These are phyloP conservation scores for Leucoraja erinaceus DNA, from an alignment of 2,113 vertebrate genomes.

Conservation along the genomic window DNA sequence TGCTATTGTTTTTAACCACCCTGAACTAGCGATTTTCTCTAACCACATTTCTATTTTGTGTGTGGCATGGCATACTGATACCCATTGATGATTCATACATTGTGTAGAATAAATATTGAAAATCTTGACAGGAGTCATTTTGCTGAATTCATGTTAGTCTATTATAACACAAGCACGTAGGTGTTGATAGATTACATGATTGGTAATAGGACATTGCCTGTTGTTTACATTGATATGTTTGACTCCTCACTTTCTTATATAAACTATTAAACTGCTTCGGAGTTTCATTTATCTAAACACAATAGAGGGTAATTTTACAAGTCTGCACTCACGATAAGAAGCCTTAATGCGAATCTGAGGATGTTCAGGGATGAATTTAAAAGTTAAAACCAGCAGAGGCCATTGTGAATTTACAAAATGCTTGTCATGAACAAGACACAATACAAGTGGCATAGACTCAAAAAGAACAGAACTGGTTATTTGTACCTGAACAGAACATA, in stretches of 20 bases:
- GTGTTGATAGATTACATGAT: neutral
- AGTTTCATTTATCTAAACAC: neutral
- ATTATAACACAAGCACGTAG: neutral
- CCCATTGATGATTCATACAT: neutral
- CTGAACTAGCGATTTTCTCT: neutral
- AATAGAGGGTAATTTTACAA: neutral
- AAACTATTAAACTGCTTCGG: neutral
- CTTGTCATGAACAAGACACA: neutral
- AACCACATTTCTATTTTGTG: neutral
- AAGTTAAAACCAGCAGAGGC: neutral
- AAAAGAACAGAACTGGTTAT: neutral
- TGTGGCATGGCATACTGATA: neutral
- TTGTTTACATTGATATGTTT: neutral
- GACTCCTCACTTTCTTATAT: neutral
- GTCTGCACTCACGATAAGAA: neutral
- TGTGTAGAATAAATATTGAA: neutral
- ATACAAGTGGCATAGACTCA: neutral
- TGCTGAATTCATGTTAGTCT: neutral
- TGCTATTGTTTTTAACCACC: neutral
- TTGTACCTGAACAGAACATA: neutral
- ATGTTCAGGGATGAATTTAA: neutral
- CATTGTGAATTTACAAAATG: neutral
- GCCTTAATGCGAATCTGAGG: neutral
- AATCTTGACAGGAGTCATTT: neutral
- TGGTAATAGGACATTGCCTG: neutral